Conservation (phyloP, 2,888 invertebrate species). For the Volucella inflata region DNA sequence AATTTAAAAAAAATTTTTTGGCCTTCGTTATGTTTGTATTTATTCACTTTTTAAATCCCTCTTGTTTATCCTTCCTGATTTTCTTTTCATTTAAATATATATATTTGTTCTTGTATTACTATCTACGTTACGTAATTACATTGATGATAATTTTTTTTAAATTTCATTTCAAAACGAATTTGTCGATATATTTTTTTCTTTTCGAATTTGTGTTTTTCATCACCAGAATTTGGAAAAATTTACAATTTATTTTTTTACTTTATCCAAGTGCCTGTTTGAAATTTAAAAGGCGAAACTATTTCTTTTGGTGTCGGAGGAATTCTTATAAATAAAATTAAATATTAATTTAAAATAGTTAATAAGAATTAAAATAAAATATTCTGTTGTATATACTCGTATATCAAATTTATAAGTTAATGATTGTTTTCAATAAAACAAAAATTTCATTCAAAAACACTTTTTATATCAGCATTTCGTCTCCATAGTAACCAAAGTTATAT, state of each 20-base stretch:
- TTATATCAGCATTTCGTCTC: no score
- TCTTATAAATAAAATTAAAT: slow-evolving; percentile 29
- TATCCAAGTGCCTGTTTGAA: slow-evolving; percentile 43
- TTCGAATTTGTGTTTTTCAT: slow-evolving; percentile 23
- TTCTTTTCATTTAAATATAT: slow-evolving; percentile 10
- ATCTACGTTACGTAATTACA: slow-evolving; percentile 50
- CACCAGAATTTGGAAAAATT: slow-evolving; percentile 40
- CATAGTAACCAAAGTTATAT: no score
- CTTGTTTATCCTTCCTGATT: slow-evolving; percentile 36
- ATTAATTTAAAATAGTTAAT: slow-evolving; percentile 3
- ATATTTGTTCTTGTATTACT: slow-evolving; percentile 26
- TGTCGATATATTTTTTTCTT: slow-evolving; percentile 3
- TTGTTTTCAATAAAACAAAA: no score
- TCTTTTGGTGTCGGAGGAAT: slow-evolving; percentile 21
- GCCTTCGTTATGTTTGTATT: slow-evolving; percentile 20
- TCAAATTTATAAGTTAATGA: no score
- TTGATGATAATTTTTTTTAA: slow-evolving; percentile 38
- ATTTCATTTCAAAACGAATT: slow-evolving; percentile 5
- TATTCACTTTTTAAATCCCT: slow-evolving; percentile 34
- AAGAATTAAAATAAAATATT: background rate
- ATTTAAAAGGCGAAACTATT: slow-evolving; percentile 27
- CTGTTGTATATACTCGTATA: no score
- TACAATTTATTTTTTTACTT: slow-evolving; percentile 52
- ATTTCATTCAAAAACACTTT: no score
- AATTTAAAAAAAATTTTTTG: slow-evolving; percentile 15